Evolutionary conservation across 2,113 vertebrate species (phyloP).

Genomic region (Amia ocellicauda): DNA sequence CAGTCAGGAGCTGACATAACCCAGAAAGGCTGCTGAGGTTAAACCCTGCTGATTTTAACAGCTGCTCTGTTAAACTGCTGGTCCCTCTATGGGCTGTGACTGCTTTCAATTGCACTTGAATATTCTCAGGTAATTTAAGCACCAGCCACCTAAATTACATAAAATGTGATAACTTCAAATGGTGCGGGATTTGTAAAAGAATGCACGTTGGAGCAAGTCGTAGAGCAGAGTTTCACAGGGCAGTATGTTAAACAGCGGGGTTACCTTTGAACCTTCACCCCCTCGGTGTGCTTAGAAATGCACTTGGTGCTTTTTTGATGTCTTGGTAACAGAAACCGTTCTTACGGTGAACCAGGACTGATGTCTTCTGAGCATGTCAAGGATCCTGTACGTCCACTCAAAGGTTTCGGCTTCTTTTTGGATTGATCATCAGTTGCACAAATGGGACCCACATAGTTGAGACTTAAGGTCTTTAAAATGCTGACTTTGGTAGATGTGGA

Average conservation of each 20-base stretch:
- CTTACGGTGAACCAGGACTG: conserved; percentile 68
- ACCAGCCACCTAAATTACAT: background rate
- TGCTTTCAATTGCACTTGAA: conserved; percentile 21
- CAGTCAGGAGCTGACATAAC: conserved; percentile 78
- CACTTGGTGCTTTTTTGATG: conserved; percentile 73
- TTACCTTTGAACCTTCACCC: conserved; percentile 44
- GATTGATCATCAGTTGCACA: conserved; percentile 37
- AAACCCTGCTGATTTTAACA: conserved; percentile 79
- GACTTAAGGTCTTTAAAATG: background rate
- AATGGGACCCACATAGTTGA: conserved; percentile 9
- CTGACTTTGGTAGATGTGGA: conserved; percentile 22
- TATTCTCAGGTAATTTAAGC: conserved; percentile 37
- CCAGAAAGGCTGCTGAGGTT: conserved; percentile 93
- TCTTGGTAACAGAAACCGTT: conserved; percentile 71
- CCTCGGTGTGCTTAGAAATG: conserved; percentile 49
- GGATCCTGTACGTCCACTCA: conserved; percentile 32
- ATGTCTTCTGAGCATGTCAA: conserved; percentile 65
- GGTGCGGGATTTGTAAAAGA: background rate
- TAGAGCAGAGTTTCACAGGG: conserved; percentile 35
- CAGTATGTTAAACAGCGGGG: conserved; percentile 74
- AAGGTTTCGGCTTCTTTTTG: conserved; percentile 31
- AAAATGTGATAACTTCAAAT: background rate
- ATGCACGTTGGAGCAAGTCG: conserved; percentile 4
- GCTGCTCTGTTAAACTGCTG: conserved; percentile 37
- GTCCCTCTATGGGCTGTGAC: conserved; percentile 21